Conservation (phyloP, 2,797 vertebrate genomes). For the Pristis pectinata region DNA sequence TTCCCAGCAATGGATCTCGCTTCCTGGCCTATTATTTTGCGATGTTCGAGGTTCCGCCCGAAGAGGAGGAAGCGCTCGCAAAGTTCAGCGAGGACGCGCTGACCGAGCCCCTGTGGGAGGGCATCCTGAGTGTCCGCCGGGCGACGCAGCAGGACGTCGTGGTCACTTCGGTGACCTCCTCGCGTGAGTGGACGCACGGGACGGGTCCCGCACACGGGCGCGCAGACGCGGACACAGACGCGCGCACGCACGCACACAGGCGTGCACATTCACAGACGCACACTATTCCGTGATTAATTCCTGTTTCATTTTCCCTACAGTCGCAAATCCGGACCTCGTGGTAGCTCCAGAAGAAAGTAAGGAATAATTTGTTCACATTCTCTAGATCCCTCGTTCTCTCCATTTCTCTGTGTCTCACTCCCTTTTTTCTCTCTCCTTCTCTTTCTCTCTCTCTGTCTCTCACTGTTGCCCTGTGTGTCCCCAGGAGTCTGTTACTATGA, state of each 20-base stretch:
- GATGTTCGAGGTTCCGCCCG: constrained; percentile 55
- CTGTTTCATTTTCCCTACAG: constrained; percentile 45
- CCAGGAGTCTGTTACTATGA: constrained; percentile 52
- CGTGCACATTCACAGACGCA: too few species aligned
- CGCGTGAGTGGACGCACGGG: constrained; percentile 43
- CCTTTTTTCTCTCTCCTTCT: not conserved
- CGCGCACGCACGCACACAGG: constrained; percentile 38
- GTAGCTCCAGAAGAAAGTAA: constrained; percentile 60
- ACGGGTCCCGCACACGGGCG: not conserved
- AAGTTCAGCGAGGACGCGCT: constrained; percentile 58
- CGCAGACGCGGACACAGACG: constrained; percentile 42
- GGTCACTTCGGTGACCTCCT: constrained; percentile 55
- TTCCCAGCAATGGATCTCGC: too few species aligned
- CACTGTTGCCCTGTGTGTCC: too few species aligned
- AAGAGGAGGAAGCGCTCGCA: constrained; percentile 47
- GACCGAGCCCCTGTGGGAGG: constrained; percentile 47
- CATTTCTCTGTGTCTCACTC: not conserved
- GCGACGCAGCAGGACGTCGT: not conserved
- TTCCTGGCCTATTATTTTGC: constrained; percentile 59
- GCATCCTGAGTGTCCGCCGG: constrained; percentile 37
- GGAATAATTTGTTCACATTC: constrained; percentile 43
- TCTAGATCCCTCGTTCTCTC: not conserved
- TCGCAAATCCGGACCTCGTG: constrained; percentile 62
- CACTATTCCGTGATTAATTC: not conserved
- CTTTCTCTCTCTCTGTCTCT: not conserved